Evolutionary conservation across 2,113 vertebrate species (phyloP).

Genomic region (Alethe castanea): DNA sequence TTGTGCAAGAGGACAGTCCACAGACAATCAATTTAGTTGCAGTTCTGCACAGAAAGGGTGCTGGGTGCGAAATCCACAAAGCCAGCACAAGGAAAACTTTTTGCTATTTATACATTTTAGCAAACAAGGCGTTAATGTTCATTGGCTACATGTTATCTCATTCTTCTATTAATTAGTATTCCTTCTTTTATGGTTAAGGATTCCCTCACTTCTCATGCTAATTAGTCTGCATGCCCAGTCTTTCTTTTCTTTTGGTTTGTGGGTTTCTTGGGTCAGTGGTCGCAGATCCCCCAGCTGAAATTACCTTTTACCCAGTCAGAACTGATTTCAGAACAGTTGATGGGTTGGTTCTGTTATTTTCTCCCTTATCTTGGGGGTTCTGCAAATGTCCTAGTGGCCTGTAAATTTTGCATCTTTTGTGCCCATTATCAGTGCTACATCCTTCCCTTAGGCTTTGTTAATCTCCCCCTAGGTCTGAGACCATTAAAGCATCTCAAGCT

Average conservation of each 20-base stretch:
- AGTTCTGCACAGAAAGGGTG: neutral
- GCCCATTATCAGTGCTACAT: neutral
- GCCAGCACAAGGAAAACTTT: neutral
- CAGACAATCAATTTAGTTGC: neutral
- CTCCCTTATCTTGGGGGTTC: neutral
- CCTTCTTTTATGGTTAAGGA: neutral
- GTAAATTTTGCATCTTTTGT: neutral
- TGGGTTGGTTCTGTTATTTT: neutral
- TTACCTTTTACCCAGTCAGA: neutral
- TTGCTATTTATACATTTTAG: neutral
- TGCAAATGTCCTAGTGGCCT: neutral
- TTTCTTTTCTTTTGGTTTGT: neutral
- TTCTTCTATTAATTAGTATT: neutral
- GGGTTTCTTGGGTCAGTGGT: neutral
- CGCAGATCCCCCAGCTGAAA: rapidly evolving
- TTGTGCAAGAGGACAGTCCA: neutral
- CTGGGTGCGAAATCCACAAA: neutral
- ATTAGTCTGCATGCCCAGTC: neutral
- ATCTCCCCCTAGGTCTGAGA: neutral
- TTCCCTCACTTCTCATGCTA: neutral
- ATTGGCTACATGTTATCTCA: neutral
- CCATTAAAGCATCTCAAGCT: neutral
- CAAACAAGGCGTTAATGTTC: neutral
- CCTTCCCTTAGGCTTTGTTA: neutral
- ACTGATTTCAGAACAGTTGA: neutral